Conservation (phyloP, 2,797 vertebrate species). For the Mus minutoides region DNA sequence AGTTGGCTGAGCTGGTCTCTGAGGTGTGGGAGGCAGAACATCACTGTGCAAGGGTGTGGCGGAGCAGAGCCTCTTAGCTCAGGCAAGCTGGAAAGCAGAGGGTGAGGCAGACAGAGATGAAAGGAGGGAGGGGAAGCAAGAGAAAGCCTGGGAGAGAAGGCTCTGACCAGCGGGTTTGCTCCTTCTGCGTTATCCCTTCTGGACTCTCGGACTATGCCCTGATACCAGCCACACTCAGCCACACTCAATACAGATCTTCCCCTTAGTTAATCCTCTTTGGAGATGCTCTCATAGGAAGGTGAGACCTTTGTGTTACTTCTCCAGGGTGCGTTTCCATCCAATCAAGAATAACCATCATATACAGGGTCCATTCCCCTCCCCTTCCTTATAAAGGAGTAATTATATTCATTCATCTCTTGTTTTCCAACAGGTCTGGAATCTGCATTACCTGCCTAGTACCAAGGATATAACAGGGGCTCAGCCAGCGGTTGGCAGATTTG, state of each 20-base stretch:
- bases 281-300: neutral
- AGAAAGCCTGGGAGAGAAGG: neutral
- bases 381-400: neutral
- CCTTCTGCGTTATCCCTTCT: neutral
- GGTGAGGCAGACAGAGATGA: neutral
- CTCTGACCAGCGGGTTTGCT: neutral
- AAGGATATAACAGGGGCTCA: neutral
- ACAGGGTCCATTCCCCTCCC: neutral
- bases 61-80: neutral
- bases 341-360: neutral
- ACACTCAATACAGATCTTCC: neutral
- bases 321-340: neutral
- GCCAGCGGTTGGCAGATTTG: neutral
- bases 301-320: neutral
- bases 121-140: neutral
- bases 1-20: neutral
- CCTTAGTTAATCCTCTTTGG: neutral
- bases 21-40: neutral
- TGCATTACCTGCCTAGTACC: neutral
- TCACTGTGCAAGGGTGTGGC: neutral
- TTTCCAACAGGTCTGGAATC: neutral
- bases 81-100: neutral
- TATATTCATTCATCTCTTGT: neutral
- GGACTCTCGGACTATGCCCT: neutral
- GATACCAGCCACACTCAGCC: too few relatives aligned